phyloP scores from a whole-genome alignment of 2,113 vertebrate species.

The Dasyurus viverrinus region DNA sequence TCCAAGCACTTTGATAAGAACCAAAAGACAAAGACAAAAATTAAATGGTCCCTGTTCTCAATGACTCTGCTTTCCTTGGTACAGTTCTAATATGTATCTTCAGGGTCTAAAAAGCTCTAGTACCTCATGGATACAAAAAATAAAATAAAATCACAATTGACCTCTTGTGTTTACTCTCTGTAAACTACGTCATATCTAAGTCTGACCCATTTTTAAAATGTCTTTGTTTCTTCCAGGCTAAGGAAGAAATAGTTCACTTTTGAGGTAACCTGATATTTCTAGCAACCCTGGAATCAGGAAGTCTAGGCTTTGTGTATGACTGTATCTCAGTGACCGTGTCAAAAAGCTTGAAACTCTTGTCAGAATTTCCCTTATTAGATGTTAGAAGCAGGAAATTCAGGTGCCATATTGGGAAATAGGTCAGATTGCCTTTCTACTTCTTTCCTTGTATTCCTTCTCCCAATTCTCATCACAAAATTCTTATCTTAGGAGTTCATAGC shows the following conservation, averaged over 20 bases:
- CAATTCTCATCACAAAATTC: not conserved
- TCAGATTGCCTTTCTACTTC: slow-evolving; percentile 9
- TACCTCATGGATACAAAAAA: slow-evolving; percentile 4
- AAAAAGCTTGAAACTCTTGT: slow-evolving; percentile 1
- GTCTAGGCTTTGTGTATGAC: not conserved
- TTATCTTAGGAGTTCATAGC: not conserved
- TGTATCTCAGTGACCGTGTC: not conserved
- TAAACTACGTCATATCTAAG: not conserved
- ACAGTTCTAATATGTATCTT: not conserved
- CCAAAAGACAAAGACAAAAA: not conserved
- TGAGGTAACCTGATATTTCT: not conserved
- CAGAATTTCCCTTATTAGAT: not conserved
- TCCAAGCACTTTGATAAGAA: not conserved
- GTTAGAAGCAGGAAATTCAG: not conserved
- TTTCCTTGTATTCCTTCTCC: not conserved
- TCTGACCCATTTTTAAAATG: not conserved
- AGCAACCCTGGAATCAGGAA: not conserved
- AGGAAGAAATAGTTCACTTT: not conserved
- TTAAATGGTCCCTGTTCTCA: not conserved
- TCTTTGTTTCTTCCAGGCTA: not conserved
- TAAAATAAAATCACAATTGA: not conserved
- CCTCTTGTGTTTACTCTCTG: not conserved
- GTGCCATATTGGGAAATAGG: not conserved
- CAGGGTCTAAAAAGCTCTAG: not conserved
- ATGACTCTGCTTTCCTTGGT: not conserved